Evolutionary conservation across 2,797 vertebrate species (phyloP), one percentile per base, ranked within the genome.

Genomic region (Adrianichthys oophorus): DNA sequence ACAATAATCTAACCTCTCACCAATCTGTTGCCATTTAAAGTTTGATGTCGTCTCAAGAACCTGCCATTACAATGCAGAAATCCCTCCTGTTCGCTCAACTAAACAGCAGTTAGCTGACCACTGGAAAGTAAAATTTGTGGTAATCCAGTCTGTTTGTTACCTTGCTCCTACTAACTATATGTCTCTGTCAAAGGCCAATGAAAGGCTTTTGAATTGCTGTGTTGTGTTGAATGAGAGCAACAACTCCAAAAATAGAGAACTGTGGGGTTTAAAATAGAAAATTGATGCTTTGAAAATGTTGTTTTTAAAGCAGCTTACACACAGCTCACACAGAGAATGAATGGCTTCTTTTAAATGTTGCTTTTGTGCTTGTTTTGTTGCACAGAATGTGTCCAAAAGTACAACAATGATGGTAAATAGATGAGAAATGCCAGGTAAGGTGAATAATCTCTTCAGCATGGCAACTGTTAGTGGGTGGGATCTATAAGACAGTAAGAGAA

Each of bases 101-200:
- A 67, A 84, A 79, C 72, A 79, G 60, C 65, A 49, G 58, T 78
- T 82, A 45, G 54, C 18, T 56, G 42, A 74, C 79, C 75, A 68
- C 70, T 65, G 51, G 18, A 15, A 19, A 61, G 52, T 41, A 56
- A 63, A 77, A 72, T 62, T 68, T 49, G 52, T 41, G 15, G 15
- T 44, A 61, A 56, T 57, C 53, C 52, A 45, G 49, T 4, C 49
- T 79, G 74, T 71, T 63, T 18, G 5, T 61, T 47, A 21, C 14
- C 21, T 51, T 62, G 47, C 41, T 52, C 12, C 37, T 48, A 41
- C 60, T 84, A 85, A 85, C 83, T 84, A 63, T 24, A 78, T 72
- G 76, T 59, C 67, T 74, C 72, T 63, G 61, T 68, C 59, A 56
- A 51, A 65, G 57, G 29, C 17, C 47, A 62, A 67, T 68, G 40